Evolutionary conservation across 2,797 vertebrate genomes (phyloP), one percentile per base, ranked within the genome.

Genomic region (Sus cebifrons): DNA sequence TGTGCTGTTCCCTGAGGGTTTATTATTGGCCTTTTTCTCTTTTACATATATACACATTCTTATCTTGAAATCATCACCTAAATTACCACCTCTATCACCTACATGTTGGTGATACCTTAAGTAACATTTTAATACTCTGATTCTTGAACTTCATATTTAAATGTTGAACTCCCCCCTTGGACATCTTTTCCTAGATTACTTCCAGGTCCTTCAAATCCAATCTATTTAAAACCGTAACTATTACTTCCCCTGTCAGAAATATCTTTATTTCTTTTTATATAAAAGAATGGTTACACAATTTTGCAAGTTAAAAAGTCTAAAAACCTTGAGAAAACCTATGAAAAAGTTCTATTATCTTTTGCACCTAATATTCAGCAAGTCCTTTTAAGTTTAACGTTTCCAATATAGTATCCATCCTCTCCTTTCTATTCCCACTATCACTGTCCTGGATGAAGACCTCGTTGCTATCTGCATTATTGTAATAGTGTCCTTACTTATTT

Each of bases 101-200:
- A 25, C 4, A 65, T 52, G 11, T 44, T 93, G n/a, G 6, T 82
- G 27, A 77, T 54, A 86, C 27, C 29, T 62, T 73, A 77, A 83
- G 60, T 58, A 44, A 70, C 4, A 44, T 71, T 95, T 95, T 79
- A 84, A 84, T 79, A 74, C 25, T 74, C 52, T 62, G 58, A 81
- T 16, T 77, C 14, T n/a, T 67, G 49, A 95, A 85, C 5, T 89
- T 93, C 17, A 44, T 8, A 65, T 58, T 36, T 77, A 77, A 93
- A 78, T 70, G 32, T 27, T 74, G 14, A 67, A 94, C 13, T 25
- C 7, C 2, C 6, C 36, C 1, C 7, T 27, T 5, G 25, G 25
- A 44, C n/a, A 68, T 81, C 73, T 88, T 73, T 91, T 67, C 18
- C 25, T 62, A 83, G 49, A 54, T 68, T 84, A 56, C 15, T 5